phyloP scores from a whole-genome alignment of 2,113 vertebrate species.

The Lepisosteus oculatus region DNA sequence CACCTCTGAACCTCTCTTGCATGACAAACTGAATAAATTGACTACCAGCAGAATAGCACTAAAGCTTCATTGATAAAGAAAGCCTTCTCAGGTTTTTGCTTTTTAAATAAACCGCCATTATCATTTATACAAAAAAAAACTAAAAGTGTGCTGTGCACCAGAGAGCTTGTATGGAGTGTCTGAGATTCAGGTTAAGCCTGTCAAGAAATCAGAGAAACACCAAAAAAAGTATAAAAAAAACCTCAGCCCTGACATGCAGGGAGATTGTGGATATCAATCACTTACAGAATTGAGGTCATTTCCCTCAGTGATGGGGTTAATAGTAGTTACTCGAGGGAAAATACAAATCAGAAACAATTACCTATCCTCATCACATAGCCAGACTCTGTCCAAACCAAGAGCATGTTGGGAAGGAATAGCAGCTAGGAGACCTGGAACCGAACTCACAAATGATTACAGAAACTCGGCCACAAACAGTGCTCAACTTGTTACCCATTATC shows the following conservation, averaged over 20 bases:
- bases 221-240: neutral
- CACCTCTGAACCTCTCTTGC: too few relatives aligned
- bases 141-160: too few relatives aligned
- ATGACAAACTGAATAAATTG: too few relatives aligned
- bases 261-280: constrained; percentile 37
- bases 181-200: too few relatives aligned
- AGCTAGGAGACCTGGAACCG: neutral
- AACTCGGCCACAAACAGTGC: constrained; percentile 7
- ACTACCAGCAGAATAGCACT: too few relatives aligned
- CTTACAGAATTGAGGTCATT: constrained; percentile 41
- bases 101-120: too few relatives aligned
- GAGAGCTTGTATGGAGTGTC: too few relatives aligned
- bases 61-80: too few relatives aligned
- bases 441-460: constrained; percentile 16
- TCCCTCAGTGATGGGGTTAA: constrained; percentile 36
- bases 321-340: constrained; percentile 19
- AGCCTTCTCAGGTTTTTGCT: too few relatives aligned
- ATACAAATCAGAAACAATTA: constrained; percentile 32
- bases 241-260: neutral
- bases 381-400: neutral
- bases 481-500: constrained; percentile 11
- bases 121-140: too few relatives aligned
- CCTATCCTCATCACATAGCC: constrained; percentile 14
- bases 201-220: constrained; percentile 2
- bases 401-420: constrained; percentile 8